phyloP scores from a whole-genome alignment of 2,888 invertebrate genomes.

The Cyclophora albipunctata region DNA sequence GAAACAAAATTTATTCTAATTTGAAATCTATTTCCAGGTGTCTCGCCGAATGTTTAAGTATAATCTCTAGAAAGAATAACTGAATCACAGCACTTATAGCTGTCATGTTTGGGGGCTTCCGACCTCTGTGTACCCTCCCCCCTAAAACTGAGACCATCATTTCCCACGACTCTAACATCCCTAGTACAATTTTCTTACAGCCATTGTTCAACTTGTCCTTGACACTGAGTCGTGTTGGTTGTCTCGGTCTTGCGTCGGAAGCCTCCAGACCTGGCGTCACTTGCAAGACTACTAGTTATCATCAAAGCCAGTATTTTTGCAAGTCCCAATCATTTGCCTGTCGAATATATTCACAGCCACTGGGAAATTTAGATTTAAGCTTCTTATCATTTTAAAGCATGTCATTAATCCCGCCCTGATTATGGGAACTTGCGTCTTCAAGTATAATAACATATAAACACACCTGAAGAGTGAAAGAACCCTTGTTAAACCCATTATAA shows the following conservation, averaged over 20 bases:
- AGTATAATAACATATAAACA: too few species aligned
- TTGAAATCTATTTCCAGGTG: slow-evolving; percentile 74
- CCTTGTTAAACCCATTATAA: not conserved
- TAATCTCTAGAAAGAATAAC: slow-evolving; percentile 61
- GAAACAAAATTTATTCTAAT: slow-evolving; percentile 73
- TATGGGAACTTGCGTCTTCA: slow-evolving; percentile 38
- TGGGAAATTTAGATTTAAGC: slow-evolving; percentile 70
- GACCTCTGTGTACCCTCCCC: slow-evolving; percentile 25
- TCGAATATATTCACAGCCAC: slow-evolving; percentile 62
- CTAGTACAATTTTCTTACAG: too few species aligned
- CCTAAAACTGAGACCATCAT: slow-evolving; percentile 23
- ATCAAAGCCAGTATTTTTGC: slow-evolving; percentile 59
- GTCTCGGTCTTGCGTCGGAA: slow-evolving; percentile 33
- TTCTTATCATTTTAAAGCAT: slow-evolving; percentile 68
- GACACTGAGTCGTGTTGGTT: slow-evolving; percentile 22
- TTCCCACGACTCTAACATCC: not conserved
- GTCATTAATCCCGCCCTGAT: slow-evolving; percentile 53
- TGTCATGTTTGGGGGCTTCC: slow-evolving; percentile 53
- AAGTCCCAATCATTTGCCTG: slow-evolving; percentile 67
- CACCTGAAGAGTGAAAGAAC: too few species aligned
- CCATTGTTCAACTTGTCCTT: too few species aligned
- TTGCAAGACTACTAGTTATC: slow-evolving; percentile 61
- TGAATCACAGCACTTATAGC: slow-evolving; percentile 61
- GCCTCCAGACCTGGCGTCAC: slow-evolving; percentile 52
- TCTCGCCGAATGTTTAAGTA: slow-evolving; percentile 71